Conservation (phyloP, 2,888 invertebrate species). For the Spilarctia lutea region DNA sequence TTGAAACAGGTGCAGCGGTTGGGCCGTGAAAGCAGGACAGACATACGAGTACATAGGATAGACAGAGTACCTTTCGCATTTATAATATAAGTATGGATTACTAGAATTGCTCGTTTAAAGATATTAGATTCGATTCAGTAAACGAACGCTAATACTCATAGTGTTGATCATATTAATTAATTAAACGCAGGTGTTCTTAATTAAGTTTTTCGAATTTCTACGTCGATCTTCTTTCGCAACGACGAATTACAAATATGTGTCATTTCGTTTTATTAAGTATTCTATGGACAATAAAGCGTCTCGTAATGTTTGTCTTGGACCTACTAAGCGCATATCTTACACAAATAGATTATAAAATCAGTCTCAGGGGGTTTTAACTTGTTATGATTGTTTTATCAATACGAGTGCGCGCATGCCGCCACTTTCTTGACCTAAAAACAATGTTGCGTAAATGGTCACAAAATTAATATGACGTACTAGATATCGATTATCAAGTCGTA, state of each 20-base stretch:
- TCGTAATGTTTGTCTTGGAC: background rate
- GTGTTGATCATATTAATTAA: background rate
- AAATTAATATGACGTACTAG: conserved; percentile 22
- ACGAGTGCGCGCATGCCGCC: conserved; percentile 16
- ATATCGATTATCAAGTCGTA: conserved; percentile 29
- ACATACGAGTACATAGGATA: no score
- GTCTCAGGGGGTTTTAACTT: conserved; percentile 8
- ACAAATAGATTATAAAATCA: conserved; percentile 10
- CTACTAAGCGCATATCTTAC: background rate
- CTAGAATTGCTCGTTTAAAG: no score
- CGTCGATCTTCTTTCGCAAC: conserved; percentile 25
- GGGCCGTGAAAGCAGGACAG: no score
- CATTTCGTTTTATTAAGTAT: conserved; percentile 17
- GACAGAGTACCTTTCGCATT: no score
- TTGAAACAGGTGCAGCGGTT: no score
- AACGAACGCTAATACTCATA: conserved; percentile 14
- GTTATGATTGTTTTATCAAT: conserved; percentile 36
- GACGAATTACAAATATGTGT: conserved; percentile 21
- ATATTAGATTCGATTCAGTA: background rate
- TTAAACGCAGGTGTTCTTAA: conserved; percentile 6
- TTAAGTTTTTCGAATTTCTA: conserved; percentile 32
- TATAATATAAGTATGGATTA: no score
- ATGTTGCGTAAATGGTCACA: conserved; percentile 38
- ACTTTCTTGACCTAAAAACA: conserved; percentile 47
- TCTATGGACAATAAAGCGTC: background rate